Evolutionary conservation across 1,140 invertebrate species (phyloP), one percentile per base, ranked within the genome.

Genomic region (Panonychus citri): DNA sequence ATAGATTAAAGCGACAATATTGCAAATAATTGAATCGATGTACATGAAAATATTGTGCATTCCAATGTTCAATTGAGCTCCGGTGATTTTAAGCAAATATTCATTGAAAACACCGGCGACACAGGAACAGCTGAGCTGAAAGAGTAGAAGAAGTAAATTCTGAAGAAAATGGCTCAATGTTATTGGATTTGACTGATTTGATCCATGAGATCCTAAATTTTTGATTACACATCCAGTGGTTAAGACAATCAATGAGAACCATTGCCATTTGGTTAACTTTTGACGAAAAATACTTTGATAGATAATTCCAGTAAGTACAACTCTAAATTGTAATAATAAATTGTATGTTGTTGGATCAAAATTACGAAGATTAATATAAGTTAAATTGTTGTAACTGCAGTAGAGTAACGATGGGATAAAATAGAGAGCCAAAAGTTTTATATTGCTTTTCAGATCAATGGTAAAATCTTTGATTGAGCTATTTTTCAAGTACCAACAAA

Each of bases 11-110:
- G 73, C 59, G 21, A 88, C 66, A 21, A 81, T 64, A 72, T 93
- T 95, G 66, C 85, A 91, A 17, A 94, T 63, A 62, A 94, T 89
- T 27, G 88, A 94, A 69, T 95, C 85, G 13, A 89, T 63, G 67
- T 95, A 95, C 85, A 95, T 91, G 65, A 89, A 95, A 1, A 89
- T 77, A 72, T 95, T 96, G 71, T 95, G 90, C 57, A 93, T 69
- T 71, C 87, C 88, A 61, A 95, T 83, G 67, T 90, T 81, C 0
- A 90, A 79, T 60, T 81, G 77, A 15, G 77, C 76, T 60, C 81
- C 78, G 28, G 77, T 78, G 54, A 70, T 67, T 74, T 96, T 96
- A 0, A 96, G 70, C 40, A 96, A 71, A 71, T 87, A 91, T 69
- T 96, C 90, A 69, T 94, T 95, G 68, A 94, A 96, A 13, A 94